phyloP scores from a whole-genome alignment of 1,140 invertebrate species.

The Temnothorax nylanderi region DNA sequence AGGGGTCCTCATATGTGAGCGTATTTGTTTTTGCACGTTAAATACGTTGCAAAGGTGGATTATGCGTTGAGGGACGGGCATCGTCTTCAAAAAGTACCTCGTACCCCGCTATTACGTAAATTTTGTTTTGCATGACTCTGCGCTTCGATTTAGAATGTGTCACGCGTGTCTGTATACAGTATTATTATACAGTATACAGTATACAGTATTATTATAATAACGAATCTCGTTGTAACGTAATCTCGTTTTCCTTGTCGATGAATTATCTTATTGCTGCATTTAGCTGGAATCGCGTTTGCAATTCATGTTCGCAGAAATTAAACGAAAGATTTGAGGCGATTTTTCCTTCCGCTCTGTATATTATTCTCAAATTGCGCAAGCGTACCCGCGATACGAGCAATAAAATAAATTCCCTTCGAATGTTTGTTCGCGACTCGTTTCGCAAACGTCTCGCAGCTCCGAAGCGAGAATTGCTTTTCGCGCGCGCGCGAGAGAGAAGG shows the following conservation, averaged over 20 bases:
- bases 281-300: neutral
- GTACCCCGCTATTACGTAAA: neutral
- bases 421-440: conserved; percentile 1
- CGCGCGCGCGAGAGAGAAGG: neutral
- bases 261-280: neutral
- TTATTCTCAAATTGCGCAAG: conserved; percentile 17
- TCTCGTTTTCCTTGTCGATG: neutral
- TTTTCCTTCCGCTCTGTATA: neutral
- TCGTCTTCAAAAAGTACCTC: neutral
- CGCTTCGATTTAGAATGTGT: neutral
- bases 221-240: neutral
- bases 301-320: neutral
- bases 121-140: neutral
- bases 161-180: neutral
- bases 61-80: too few relatives aligned
- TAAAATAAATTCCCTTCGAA: conserved; percentile 43
- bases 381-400: neutral
- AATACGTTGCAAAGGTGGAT: neutral
- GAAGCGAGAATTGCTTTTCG: conserved; percentile 26
- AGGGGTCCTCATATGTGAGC: neutral
- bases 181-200: too few relatives aligned
- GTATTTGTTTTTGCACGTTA: conserved; percentile 41
- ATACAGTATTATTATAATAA: too few relatives aligned
- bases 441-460: conserved; percentile 21
- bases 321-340: neutral